Evolutionary conservation across 2,888 invertebrate species (phyloP).

Genomic region (Amorpha juglandis): DNA sequence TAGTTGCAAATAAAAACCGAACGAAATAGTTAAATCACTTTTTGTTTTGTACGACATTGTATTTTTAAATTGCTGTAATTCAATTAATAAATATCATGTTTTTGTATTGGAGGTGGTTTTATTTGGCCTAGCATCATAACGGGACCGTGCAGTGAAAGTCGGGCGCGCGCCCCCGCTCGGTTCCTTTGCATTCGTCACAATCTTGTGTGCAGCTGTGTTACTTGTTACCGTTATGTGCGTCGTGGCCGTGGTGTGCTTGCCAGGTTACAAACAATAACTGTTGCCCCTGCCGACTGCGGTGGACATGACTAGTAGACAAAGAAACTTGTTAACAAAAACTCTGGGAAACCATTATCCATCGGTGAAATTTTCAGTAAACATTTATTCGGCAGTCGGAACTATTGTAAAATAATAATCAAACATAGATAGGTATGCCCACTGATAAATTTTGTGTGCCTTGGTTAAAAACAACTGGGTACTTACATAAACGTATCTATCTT

Average conservation of each 20-base stretch:
- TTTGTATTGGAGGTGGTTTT: slow-evolving; percentile 68
- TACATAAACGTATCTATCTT: too few relatives aligned
- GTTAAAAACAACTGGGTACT: too few relatives aligned
- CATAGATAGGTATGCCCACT: too few relatives aligned
- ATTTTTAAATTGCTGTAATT: slow-evolving; percentile 81
- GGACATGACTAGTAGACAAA: too few relatives aligned
- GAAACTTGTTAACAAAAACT: too few relatives aligned
- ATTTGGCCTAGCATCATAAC: slow-evolving; percentile 37
- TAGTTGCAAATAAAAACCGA: slow-evolving; percentile 75
- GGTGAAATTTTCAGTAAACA: too few relatives aligned
- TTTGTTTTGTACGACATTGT: slow-evolving; percentile 77
- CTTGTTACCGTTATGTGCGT: slow-evolving; percentile 1
- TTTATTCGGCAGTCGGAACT: too few relatives aligned
- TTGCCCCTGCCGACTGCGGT: too few relatives aligned
- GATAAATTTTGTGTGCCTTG: too few relatives aligned
- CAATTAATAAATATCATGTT: slow-evolving; percentile 80
- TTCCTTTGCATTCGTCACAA: slow-evolving; percentile 15
- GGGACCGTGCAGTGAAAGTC: slow-evolving; percentile 43
- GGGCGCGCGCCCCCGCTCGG: background rate
- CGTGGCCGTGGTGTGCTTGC: background rate
- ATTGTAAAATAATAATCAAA: too few relatives aligned
- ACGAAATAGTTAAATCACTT: slow-evolving; percentile 71
- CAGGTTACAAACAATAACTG: too few relatives aligned
- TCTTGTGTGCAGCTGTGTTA: background rate
- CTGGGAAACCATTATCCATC: too few relatives aligned